phyloP scores from a whole-genome alignment of 2,113 vertebrate species.

The Lepus europaeus region DNA sequence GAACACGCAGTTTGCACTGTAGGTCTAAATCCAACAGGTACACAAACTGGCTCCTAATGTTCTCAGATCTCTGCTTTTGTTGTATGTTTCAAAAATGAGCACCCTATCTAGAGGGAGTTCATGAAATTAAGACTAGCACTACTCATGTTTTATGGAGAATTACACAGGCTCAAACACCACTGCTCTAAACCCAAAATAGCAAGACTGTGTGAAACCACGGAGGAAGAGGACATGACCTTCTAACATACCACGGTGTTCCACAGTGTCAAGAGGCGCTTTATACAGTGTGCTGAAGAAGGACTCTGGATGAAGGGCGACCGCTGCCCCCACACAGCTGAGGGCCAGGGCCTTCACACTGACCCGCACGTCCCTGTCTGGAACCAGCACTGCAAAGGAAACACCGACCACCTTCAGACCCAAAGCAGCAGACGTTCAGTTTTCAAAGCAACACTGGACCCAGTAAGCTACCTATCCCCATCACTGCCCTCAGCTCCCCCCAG shows the following conservation, averaged over 20 bases:
- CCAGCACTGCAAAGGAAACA: slow-evolving; percentile 88
- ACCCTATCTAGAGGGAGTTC: too few relatives aligned
- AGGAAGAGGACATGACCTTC: neutral
- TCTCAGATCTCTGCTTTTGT: neutral
- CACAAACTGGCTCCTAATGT: rapidly evolving
- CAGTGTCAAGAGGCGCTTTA: slow-evolving; percentile 90
- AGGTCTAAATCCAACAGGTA: neutral
- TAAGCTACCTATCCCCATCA: too few relatives aligned
- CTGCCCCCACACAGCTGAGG: slow-evolving; percentile 95
- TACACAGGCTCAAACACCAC: neutral
- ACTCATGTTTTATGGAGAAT: rapidly evolving
- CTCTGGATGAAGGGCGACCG: slow-evolving; percentile 93
- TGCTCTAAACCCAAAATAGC: neutral
- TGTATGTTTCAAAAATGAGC: neutral
- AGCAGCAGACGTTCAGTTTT: neutral
- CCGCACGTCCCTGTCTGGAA: slow-evolving; percentile 95
- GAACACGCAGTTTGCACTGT: neutral
- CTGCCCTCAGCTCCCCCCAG: too few relatives aligned
- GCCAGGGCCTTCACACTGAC: slow-evolving; percentile 98
- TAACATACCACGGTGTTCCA: slow-evolving; percentile 89
- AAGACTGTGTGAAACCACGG: neutral
- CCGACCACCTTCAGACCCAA: neutral
- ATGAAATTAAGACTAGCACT: neutral
- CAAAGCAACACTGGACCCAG: neutral
- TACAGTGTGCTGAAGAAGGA: slow-evolving; percentile 97